A percentile compares a stretch with the other conserved stretches of the same genome.
Evolutionary conservation across 2,888 invertebrate species (phyloP).

Genomic region (Amphimallon solstitiale): DNA sequence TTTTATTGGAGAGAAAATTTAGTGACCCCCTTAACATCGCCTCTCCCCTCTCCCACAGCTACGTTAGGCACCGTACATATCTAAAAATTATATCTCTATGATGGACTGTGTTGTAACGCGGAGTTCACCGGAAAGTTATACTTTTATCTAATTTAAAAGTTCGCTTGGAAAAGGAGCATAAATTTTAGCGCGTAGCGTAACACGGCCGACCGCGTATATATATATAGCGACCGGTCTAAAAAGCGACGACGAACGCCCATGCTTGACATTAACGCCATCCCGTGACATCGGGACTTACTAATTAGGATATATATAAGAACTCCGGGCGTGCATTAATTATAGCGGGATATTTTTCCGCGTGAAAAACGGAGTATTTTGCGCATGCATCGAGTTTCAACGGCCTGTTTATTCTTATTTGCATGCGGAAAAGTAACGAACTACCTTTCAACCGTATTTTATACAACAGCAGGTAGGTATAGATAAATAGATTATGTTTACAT

Average conservation of each 20-base stretch:
- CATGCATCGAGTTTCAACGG: too few species aligned
- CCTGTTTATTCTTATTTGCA: too few species aligned
- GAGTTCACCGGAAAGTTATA: conserved; percentile 49
- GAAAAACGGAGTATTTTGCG: too few species aligned
- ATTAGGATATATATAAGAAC: conserved; percentile 25
- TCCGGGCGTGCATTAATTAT: conserved; percentile 7
- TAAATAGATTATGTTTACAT: too few species aligned
- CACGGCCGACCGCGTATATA: neutral
- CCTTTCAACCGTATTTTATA: too few species aligned
- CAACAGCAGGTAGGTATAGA: too few species aligned
- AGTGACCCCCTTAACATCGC: too few species aligned
- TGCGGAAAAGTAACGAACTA: too few species aligned
- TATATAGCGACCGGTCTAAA: neutral
- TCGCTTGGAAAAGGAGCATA: conserved; percentile 34
- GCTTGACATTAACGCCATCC: conserved; percentile 21
- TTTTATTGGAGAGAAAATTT: neutral
- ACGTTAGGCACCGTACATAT: neutral
- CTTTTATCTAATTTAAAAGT: conserved; percentile 61
- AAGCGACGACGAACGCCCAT: conserved; percentile 12
- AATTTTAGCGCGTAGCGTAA: conserved; percentile 3
- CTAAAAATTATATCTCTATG: conserved; percentile 55
- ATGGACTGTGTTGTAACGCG: conserved; percentile 44
- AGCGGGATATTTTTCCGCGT: too few species aligned
- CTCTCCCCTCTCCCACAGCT: too few species aligned
- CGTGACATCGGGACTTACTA: conserved; percentile 21